phyloP scores from a whole-genome alignment of 2,113 vertebrate species.

The Sialia sialis region DNA sequence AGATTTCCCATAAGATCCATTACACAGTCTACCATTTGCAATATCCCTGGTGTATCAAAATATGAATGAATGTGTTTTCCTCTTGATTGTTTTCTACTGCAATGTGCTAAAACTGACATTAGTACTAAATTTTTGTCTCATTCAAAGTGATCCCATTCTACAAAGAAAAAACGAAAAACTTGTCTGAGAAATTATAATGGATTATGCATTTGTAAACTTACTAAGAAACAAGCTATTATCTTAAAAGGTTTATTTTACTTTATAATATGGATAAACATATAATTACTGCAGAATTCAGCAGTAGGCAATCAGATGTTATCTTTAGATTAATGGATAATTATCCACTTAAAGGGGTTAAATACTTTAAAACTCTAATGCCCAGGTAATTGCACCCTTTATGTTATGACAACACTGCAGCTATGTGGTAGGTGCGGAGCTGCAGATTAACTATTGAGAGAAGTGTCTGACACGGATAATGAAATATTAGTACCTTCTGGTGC shows the following conservation, averaged over 20 bases:
- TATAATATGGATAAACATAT: constrained; percentile 31
- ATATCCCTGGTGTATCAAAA: background rate
- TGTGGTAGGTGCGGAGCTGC: background rate
- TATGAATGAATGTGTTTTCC: background rate
- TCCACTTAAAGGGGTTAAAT: constrained; percentile 39
- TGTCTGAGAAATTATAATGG: background rate
- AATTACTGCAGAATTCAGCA: constrained; percentile 25
- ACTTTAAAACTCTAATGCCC: constrained; percentile 22
- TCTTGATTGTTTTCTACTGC: background rate
- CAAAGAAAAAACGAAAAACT: background rate
- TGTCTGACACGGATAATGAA: background rate
- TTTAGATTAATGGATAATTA: constrained; percentile 56
- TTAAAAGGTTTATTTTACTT: constrained; percentile 49
- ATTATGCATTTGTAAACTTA: background rate
- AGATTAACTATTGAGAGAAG: background rate
- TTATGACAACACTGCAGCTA: background rate
- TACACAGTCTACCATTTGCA: background rate
- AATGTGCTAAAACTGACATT: background rate
- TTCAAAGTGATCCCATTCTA: background rate
- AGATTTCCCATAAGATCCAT: background rate
- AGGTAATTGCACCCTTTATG: constrained; percentile 27
- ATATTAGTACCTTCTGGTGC: background rate
- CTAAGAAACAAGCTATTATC: constrained; percentile 27
- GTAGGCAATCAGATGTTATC: constrained; percentile 31
- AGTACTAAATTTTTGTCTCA: background rate